phyloP scores from a whole-genome alignment of 2,888 invertebrate species.

The Parapristionchus giblindavisi region DNA sequence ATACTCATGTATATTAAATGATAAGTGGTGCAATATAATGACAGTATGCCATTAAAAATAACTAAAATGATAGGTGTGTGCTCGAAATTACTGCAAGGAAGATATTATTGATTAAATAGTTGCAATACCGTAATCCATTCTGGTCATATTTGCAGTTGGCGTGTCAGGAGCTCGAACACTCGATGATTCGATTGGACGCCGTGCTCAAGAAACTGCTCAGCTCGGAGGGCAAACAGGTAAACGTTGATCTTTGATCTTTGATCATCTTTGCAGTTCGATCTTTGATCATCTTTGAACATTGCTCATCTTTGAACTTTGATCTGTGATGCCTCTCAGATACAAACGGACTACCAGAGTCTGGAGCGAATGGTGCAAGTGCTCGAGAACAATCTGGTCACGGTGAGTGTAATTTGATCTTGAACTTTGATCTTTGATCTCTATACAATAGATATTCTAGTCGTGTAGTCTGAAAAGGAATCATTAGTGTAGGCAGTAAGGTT shows the following conservation, averaged over 20 bases:
- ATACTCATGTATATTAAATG: no score
- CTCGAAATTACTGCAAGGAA: no score
- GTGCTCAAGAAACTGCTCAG: slow-evolving; percentile 59
- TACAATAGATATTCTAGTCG: no score
- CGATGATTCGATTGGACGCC: slow-evolving; percentile 59
- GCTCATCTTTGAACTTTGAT: not conserved
- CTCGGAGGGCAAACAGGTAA: slow-evolving; percentile 57
- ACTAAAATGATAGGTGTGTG: no score
- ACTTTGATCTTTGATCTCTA: no score
- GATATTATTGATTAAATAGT: no score
- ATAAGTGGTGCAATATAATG: no score
- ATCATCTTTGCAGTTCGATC: not conserved
- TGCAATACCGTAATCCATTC: no score
- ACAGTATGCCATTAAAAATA: no score
- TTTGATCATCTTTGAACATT: not conserved
- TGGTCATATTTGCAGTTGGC: slow-evolving; percentile 49
- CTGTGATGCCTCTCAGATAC: slow-evolving; percentile 39
- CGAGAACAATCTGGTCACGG: slow-evolving; percentile 78
- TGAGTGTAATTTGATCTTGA: slow-evolving; percentile 74
- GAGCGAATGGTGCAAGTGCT: slow-evolving; percentile 51
- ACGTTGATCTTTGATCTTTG: not conserved
- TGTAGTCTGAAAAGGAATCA: no score
- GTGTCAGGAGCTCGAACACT: slow-evolving; percentile 60
- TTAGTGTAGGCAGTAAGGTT: no score
- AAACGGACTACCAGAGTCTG: slow-evolving; percentile 62